Base-by-base conservation (phyloP, 1,140 invertebrate species). In the Monochamus saltuarius region DNA sequence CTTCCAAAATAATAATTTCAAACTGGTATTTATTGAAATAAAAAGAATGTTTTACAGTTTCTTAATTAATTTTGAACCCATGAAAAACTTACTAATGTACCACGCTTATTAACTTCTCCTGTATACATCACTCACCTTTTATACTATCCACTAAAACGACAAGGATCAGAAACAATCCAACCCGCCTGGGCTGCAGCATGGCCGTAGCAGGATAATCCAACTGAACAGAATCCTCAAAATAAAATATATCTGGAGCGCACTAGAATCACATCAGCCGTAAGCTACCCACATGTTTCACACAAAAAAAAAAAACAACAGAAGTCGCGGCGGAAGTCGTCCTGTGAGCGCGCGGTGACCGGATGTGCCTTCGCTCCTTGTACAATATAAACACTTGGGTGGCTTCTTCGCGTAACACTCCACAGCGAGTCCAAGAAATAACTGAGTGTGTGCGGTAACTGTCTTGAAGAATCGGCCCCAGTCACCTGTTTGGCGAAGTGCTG, bases 401-500 rank as follows among this genome's bases (percentile, higher is more conserved):
- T 29, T 29, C 22, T 29, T 29, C 22, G 22, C 22, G 35, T 37
- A 14, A 51, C 13, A 35, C 35, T 36, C 49, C 37, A 36, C 49
- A 36, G 34, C 29, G 16, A 51, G 29, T 51, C 49, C 49, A 51
- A 51, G 49, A 51, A 51, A 35, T 51, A 51, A 51, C 49, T 51
- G 49, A 51, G 49, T 51, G 49, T 51, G 49, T 51, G 49, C 22
- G 22, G 35, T 51, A 51, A 51, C 49, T 51, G 49, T 51, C 49
- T 51, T 51, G 29, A 51, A 51, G 49, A 51, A 37, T 51, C 34
- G 37, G 34, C 14, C 49, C 49, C 49, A 51, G 49, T 51, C 49
- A 51, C 49, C 49, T 51, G 49, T 51, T 51, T 51, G 11, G 49
- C 49, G 49, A 51, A 51, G n/a, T 35, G 49, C 49, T 51, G 7